A percentile compares a stretch with the other conserved stretches of the same genome.
Evolutionary conservation across 2,113 vertebrate genomes (phyloP).

Genomic region (Gorsachius goisagi): DNA sequence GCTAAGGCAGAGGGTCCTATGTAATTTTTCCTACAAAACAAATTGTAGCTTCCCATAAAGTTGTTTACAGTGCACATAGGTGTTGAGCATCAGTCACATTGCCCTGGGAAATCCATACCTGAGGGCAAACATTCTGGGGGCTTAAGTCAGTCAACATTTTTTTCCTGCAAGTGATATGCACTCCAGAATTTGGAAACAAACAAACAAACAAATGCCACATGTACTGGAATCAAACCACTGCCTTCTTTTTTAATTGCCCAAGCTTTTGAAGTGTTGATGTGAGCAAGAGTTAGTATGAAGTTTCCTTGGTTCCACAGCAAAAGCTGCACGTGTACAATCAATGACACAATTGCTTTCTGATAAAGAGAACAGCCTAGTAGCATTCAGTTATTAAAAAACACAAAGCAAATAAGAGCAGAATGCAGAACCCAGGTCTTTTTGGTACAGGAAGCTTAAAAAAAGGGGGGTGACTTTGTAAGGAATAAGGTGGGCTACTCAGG

Average conservation of each 20-base stretch:
- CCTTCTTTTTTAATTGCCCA: neutral
- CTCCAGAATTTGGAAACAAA: neutral
- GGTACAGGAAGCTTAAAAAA: neutral
- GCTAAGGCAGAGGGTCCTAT: neutral
- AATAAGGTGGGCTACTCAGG: neutral
- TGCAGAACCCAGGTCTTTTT: neutral
- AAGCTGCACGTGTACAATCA: fast-evolving
- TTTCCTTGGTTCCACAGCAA: neutral
- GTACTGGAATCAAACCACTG: neutral
- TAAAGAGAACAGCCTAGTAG: neutral
- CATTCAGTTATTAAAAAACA: neutral
- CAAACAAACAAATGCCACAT: neutral
- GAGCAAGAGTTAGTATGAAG: neutral
- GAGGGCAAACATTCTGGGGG: neutral
- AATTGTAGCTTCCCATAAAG: neutral
- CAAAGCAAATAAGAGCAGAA: neutral
- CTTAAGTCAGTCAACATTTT: neutral
- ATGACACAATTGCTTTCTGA: neutral
- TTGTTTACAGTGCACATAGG: fast-evolving
- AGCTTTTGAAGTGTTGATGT: neutral
- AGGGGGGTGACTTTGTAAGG: neutral
- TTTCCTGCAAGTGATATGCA: fast-evolving
- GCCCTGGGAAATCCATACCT: neutral
- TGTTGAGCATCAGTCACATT: neutral
- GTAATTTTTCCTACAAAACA: neutral